These are phyloP conservation scores for Stenurella melanura DNA, from an alignment of 2,888 invertebrate species.

Conservation along the genomic window DNA sequence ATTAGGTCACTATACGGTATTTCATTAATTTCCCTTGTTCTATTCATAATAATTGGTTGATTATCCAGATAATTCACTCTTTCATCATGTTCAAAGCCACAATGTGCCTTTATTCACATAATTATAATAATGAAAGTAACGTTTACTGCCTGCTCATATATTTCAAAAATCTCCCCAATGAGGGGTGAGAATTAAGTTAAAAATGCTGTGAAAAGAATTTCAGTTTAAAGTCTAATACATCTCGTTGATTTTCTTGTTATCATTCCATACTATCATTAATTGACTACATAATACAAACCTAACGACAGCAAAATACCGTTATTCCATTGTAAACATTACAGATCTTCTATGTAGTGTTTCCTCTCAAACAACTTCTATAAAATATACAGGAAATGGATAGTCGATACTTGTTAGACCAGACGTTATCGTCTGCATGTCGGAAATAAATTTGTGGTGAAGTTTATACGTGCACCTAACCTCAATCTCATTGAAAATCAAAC, in stretches of 20 bases:
- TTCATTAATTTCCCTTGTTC: too few relatives aligned
- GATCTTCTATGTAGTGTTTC: background rate
- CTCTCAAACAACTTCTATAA: background rate
- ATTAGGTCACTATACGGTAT: too few relatives aligned
- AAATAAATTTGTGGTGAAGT: background rate
- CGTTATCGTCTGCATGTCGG: background rate
- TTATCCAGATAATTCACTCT: too few relatives aligned
- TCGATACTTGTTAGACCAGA: background rate
- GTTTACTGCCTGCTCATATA: too few relatives aligned
- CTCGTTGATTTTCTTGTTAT: background rate
- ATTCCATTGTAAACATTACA: background rate
- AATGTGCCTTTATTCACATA: too few relatives aligned
- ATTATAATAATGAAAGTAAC: too few relatives aligned
- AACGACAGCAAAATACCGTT: background rate
- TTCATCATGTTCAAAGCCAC: too few relatives aligned
- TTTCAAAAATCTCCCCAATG: too few relatives aligned
- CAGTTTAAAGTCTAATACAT: too few relatives aligned
- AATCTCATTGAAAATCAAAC: constrained; percentile 8
- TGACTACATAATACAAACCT: background rate
- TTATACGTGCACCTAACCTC: background rate
- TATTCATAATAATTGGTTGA: too few relatives aligned
- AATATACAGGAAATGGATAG: background rate
- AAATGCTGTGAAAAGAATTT: too few relatives aligned
- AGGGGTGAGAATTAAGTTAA: too few relatives aligned
- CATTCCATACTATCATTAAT: background rate